Evolutionary conservation across 2,113 vertebrate species (phyloP), one percentile per base, ranked within the genome.

Genomic region (Saccopteryx bilineata): DNA sequence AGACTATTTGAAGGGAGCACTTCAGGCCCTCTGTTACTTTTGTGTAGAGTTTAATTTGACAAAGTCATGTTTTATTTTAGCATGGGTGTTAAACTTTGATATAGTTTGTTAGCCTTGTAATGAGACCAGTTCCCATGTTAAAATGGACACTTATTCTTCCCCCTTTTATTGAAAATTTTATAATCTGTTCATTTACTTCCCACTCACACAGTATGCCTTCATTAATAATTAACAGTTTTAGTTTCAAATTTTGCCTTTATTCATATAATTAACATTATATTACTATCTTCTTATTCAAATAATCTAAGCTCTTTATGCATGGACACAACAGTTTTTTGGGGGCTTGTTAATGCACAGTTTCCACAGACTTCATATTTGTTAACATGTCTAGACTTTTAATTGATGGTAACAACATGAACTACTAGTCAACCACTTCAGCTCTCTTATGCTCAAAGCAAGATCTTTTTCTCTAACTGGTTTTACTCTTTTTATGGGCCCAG

Each of bases 61-160:
- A 89, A 65, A 75, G 21, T 84, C 96, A 97, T 98, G 83, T 97
- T 96, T 97, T 96, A 97, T 97, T 80, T 92, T 90, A 96, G 90
- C 94, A 96, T 84, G 88, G 79, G 78, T 97, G 86, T 97, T 97
- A 39, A 39, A 90, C 88, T 98, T 93, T 96, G 94, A 80, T 52
- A 84, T 79, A 95, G 84, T 78, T 98, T 90, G 93, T 98, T 98
- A 97, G n/a, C 54, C 87, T 93, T 91, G 19, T 97, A 98, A 98
- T 97, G 96, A 96, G 95, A 95, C 94, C 97, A 97, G 98, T 98
- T 97, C 88, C 60, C 39, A 3, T 86, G 26, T 79, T 96, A 91
- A 97, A 96, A 87, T n/a, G 81, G 83, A 90, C 72, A 93, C 14
- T 93, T 87, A 65, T 60, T 98, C 76, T 94, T 95, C 13, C 69